These are phyloP conservation scores for Taphrorychus bicolor DNA, from an alignment of 2,888 invertebrate genomes.

Conservation along the genomic window DNA sequence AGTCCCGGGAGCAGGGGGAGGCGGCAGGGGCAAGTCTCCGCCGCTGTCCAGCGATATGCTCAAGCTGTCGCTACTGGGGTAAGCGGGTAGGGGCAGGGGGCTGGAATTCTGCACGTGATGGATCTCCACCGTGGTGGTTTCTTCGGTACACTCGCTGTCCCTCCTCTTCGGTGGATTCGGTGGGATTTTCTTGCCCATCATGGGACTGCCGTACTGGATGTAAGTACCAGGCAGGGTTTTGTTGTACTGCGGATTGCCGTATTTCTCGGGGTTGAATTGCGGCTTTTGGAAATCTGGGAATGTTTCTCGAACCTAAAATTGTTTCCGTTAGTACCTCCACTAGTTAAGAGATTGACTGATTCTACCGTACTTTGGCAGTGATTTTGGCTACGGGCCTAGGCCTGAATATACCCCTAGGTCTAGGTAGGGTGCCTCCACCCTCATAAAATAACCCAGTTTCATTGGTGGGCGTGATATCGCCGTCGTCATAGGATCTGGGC, in stretches of 20 bases:
- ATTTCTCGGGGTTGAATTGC: constrained; percentile 58
- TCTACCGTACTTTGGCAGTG: constrained; percentile 63
- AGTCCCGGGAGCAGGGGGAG: constrained; percentile 67
- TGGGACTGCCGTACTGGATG: constrained; percentile 68
- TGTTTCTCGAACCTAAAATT: constrained; percentile 45
- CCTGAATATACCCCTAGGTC: constrained; percentile 81
- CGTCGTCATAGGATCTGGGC: constrained; percentile 81
- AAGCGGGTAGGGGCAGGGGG: constrained; percentile 68
- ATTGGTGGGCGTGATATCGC: constrained; percentile 89
- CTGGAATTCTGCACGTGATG: constrained; percentile 62
- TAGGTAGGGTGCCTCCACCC: constrained; percentile 85
- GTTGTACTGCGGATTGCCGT: constrained; percentile 61
- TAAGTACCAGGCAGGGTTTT: constrained; percentile 61
- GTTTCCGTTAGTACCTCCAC: no score
- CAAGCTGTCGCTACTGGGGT: constrained; percentile 70
- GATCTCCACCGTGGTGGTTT: constrained; percentile 61
- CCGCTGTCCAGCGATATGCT: constrained; percentile 65
- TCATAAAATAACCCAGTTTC: constrained; percentile 66
- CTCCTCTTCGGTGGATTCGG: constrained; percentile 79
- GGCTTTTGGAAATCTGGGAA: constrained; percentile 61
- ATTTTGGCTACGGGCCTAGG: constrained; percentile 85
- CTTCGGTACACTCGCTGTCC: constrained; percentile 51
- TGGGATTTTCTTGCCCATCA: constrained; percentile 78
- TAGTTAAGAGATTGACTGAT: no score
- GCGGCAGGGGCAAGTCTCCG: constrained; percentile 69